Conservation (phyloP, 2,888 invertebrate genomes). For the Sarcophaga variegata region DNA sequence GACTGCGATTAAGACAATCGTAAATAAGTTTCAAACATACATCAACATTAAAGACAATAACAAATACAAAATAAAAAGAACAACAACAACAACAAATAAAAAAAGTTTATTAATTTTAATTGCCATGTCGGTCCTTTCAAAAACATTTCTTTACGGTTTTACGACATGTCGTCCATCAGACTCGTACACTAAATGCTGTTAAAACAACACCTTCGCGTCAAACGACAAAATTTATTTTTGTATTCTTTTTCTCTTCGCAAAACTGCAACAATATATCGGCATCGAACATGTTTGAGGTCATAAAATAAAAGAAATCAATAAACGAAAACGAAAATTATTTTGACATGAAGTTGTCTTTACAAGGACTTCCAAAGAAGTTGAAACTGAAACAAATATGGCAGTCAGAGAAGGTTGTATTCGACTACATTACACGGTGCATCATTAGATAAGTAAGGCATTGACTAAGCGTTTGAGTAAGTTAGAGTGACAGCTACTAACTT, state of each 20-base stretch:
- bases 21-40: too few species aligned
- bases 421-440: too few species aligned
- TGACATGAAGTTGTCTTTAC: not conserved
- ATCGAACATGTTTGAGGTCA: constrained; percentile 26
- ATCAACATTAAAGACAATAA: too few species aligned
- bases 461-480: too few species aligned
- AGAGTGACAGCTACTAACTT: too few species aligned
- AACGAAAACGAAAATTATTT: not conserved
- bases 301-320: not conserved
- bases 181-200: constrained; percentile 55
- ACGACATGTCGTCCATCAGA: not conserved
- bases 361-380: constrained; percentile 66
- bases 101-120: constrained; percentile 65
- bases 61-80: too few species aligned
- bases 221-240: constrained; percentile 50
- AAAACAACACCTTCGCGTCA: constrained; percentile 62
- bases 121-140: constrained; percentile 48
- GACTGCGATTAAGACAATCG: too few species aligned
- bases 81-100: too few species aligned
- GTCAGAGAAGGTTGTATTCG: not conserved
- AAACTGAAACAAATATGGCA: constrained; percentile 23
- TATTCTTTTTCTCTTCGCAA: not conserved
- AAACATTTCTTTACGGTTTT: constrained; percentile 30
- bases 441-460: too few species aligned
- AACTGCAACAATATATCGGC: constrained; percentile 58